These are phyloP conservation scores for Chirona hameri DNA, from an alignment of 2,888 invertebrate species.

Conservation along the genomic window DNA sequence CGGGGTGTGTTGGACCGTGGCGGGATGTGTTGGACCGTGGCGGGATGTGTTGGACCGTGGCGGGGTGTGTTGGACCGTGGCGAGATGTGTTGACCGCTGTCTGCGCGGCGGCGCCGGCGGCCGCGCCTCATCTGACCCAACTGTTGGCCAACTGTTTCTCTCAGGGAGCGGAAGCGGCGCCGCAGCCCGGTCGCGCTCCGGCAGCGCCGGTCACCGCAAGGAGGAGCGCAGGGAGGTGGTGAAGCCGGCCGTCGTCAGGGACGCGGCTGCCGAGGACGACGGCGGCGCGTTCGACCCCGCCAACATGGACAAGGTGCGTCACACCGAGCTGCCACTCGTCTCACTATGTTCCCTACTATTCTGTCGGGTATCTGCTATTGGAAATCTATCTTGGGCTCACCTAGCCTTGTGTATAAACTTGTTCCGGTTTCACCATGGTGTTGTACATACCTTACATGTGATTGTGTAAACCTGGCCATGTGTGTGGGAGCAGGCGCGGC, in stretches of 20 bases:
- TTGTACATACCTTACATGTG: neutral
- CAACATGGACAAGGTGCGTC: constrained; percentile 66
- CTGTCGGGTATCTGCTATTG: neutral
- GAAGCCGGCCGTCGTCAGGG: neutral
- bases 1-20: no score
- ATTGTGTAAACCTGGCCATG: neutral
- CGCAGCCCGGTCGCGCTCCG: neutral
- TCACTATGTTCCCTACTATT: neutral
- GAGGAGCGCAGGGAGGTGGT: neutral
- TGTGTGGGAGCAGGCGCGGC: constrained; percentile 9
- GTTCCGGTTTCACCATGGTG: no score
- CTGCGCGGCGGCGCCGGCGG: no score
- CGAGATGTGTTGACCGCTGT: no score
- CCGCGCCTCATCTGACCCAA: no score
- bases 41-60: no score
- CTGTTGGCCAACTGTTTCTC: no score
- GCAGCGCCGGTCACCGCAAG: neutral
- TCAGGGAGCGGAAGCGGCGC: constrained; percentile 5
- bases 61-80: no score
- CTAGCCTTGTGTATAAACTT: no score
- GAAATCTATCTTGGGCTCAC: neutral
- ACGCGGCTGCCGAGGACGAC: constrained; percentile 35
- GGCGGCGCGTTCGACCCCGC: constrained; percentile 67
- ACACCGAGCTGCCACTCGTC: no score
- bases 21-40: no score